Evolutionary conservation across 2,888 invertebrate genomes (phyloP).

Genomic region (Watsonalla binaria): DNA sequence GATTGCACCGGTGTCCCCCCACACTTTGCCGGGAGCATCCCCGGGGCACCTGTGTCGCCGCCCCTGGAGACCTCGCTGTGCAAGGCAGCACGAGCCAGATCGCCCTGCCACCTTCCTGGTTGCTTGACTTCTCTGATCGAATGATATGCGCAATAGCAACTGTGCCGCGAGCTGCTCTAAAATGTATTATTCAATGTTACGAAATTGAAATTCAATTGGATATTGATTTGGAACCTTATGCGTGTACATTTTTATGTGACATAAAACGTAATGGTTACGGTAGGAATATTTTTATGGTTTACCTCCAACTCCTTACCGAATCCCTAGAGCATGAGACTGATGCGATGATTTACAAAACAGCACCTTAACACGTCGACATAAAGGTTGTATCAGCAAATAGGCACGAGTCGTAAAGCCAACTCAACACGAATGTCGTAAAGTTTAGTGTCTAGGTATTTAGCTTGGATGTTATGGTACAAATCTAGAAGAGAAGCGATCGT

Average conservation of each 20-base stretch:
- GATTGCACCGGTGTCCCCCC: too few relatives aligned
- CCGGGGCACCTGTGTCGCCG: too few relatives aligned
- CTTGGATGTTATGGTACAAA: not conserved
- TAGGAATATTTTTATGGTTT: not conserved
- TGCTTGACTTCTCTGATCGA: too few relatives aligned
- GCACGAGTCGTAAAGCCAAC: constrained; percentile 29
- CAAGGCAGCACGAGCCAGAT: too few relatives aligned
- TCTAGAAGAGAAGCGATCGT: not conserved
- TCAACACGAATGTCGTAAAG: constrained; percentile 34
- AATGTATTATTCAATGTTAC: too few relatives aligned
- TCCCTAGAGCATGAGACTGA: not conserved
- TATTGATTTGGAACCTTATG: not conserved
- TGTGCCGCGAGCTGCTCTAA: too few relatives aligned
- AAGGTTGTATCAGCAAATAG: constrained; percentile 27
- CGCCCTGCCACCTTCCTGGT: too few relatives aligned
- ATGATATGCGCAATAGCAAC: too few relatives aligned
- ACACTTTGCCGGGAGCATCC: too few relatives aligned
- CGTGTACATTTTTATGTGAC: not conserved
- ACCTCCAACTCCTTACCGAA: not conserved
- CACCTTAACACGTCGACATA: constrained; percentile 29
- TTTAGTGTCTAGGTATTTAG: constrained; percentile 25
- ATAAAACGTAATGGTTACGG: not conserved
- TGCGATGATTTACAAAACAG: constrained; percentile 23
- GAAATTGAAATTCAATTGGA: too few relatives aligned
- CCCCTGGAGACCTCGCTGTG: too few relatives aligned